Evolutionary conservation across 1,140 invertebrate species (phyloP).

Genomic region (Hylaeus volcanicus): DNA sequence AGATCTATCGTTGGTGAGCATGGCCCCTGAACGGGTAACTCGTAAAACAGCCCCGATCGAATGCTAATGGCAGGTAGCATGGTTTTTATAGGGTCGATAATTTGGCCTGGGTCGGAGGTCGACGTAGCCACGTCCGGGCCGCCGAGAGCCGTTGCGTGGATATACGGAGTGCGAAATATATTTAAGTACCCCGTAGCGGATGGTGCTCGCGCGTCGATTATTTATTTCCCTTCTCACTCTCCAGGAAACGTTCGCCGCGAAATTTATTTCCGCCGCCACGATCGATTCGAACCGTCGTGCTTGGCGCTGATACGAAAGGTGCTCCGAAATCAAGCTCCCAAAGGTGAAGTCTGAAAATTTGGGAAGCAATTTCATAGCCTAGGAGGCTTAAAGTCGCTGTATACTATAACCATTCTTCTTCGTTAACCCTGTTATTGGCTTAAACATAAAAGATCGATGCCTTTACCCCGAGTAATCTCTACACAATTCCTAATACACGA

Average conservation of each 20-base stretch:
- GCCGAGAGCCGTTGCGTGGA: slow-evolving; percentile 28
- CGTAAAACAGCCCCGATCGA: slow-evolving; percentile 59
- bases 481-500: too few species aligned
- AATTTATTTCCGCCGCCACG: slow-evolving; percentile 44
- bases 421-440: too few species aligned
- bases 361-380: too few species aligned
- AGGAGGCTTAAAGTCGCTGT: too few species aligned
- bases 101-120: slow-evolving; percentile 52
- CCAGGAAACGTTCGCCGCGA: slow-evolving; percentile 36
- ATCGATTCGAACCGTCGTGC: slow-evolving; percentile 1
- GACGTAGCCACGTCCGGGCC: slow-evolving; percentile 17
- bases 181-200: slow-evolving; percentile 43
- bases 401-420: too few species aligned
- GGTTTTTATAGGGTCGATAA: slow-evolving; percentile 59
- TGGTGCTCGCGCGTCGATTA: slow-evolving; percentile 54
- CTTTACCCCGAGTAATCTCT: too few species aligned
- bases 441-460: too few species aligned
- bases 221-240: slow-evolving; percentile 45
- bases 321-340: too few species aligned
- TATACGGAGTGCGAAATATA: slow-evolving; percentile 59
- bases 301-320: not conserved
- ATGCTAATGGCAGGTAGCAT: slow-evolving; percentile 60
- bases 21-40: slow-evolving; percentile 38
- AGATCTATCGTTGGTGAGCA: slow-evolving; percentile 36
- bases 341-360: too few species aligned